Conservation (phyloP, 1,140 invertebrate genomes). For the Argopecten irradians region DNA sequence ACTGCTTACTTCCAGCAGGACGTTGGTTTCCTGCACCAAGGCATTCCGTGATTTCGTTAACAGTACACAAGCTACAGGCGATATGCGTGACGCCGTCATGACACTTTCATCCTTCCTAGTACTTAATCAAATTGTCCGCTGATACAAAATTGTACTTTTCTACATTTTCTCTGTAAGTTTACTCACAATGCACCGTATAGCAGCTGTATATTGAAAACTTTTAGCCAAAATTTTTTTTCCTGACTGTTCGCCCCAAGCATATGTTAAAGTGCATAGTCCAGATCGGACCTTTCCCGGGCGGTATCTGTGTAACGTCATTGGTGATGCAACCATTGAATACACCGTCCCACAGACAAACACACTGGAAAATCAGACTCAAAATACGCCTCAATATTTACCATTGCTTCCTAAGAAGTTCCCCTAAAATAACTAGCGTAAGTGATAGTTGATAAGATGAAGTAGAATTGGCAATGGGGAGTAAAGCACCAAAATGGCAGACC, state of each 20-base stretch:
- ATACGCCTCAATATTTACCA: not conserved
- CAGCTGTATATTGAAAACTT: conserved; percentile 10
- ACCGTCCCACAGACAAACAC: not conserved
- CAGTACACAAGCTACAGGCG: not conserved
- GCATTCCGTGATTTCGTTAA: not conserved
- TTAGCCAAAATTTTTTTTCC: not conserved
- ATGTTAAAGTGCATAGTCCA: conserved; percentile 6
- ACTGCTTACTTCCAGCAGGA: not conserved
- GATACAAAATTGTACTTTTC: not conserved
- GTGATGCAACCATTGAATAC: not conserved
- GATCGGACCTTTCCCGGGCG: not conserved
- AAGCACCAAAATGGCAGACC: not conserved
- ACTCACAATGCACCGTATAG: not conserved
- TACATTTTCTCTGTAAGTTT: not conserved
- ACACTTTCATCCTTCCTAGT: not conserved
- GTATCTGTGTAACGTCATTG: conserved; percentile 1
- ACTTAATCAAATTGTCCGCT: conserved; percentile 3
- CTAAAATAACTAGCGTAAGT: not conserved
- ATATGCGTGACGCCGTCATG: not conserved
- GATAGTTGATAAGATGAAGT: conserved; percentile 14
- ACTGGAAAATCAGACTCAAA: not conserved
- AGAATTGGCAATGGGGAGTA: not conserved
- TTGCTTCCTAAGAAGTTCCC: not conserved
- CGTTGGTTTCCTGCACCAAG: not conserved
- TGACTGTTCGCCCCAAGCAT: not conserved